Evolutionary conservation across 2,797 vertebrate genomes (phyloP).

Genomic region (Nothura maculosa): DNA sequence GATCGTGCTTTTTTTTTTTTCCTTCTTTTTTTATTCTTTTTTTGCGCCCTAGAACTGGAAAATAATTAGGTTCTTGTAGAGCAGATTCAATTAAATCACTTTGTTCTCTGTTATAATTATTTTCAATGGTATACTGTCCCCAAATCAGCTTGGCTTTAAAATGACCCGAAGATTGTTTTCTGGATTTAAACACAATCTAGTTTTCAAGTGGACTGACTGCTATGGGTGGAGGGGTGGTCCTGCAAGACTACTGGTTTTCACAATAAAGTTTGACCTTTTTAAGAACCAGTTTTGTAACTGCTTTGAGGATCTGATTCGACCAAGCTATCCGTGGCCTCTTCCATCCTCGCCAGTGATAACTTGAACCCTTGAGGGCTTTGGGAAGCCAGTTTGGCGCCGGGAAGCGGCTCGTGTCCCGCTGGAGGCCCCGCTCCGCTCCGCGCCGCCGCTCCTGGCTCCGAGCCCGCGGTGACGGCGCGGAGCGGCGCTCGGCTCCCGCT

Average conservation of each 20-base stretch:
- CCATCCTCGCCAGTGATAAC: background rate
- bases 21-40: background rate
- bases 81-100: slow-evolving; percentile 48
- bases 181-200: slow-evolving; percentile 62
- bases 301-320: slow-evolving; percentile 63
- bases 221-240: slow-evolving; percentile 68
- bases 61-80: slow-evolving; percentile 67
- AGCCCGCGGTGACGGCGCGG: background rate
- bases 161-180: slow-evolving; percentile 61
- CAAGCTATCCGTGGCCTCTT: slow-evolving; percentile 22
- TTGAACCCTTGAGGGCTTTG: background rate
- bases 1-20: slow-evolving; percentile 43
- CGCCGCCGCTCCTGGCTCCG: background rate
- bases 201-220: slow-evolving; percentile 64
- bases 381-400: background rate
- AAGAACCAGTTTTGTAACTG: slow-evolving; percentile 65
- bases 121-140: slow-evolving; percentile 52
- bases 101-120: slow-evolving; percentile 62
- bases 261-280: slow-evolving; percentile 76
- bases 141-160: slow-evolving; percentile 65
- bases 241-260: slow-evolving; percentile 73
- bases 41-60: slow-evolving; percentile 57
- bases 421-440: background rate
- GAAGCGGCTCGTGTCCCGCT: background rate
- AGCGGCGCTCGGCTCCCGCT: background rate